Base-by-base conservation (phyloP, 2,113 vertebrate genomes). In the Glareola pratincola region DNA sequence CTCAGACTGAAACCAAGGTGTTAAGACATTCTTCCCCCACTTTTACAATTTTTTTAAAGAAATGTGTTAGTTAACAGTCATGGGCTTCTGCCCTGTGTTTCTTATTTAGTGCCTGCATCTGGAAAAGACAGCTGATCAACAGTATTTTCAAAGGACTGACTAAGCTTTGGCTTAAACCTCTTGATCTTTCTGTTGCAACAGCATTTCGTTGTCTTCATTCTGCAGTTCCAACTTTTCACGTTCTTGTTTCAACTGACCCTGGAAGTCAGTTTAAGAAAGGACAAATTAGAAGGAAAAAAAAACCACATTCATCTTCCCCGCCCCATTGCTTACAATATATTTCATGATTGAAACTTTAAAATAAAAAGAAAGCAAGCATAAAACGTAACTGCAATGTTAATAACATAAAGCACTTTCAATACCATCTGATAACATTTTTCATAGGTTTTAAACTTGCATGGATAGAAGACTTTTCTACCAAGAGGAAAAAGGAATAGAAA, bases 181-280 rank as follows among this genome's bases (percentile, higher is more conserved):
- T 59, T 91, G 48, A 63, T 96, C 84, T 37, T 97, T 90, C 79
- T 96, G 90, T 30, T 96, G 97, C 85, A 98, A 96, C 21, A 96
- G 39, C 24, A 41, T 89, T 78, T 98, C 90, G 5, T 98, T 98
- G 14, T 98, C 97, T 88, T 69, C 82, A 30, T 98, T 93, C 53
- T 96, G 87, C 10, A 37, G 90, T 64, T 99, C 97, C 37, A 96
- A 29, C 53, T 83, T 54, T 16, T 95, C 74, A 75, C 5, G 53
- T 63, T 98, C 98, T 79, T 68, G 60, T n/a, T 95, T 43, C 90
- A 96, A 18, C 64, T 88, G 76, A 54, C 30, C 54, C 95, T 97
- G 80, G 41, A 89, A 89, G 29, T 12, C 51, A 69, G 48, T 92
- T 80, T n/a, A 90, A 80, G 7, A 80, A 91, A 64, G 14, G 34